These are phyloP conservation scores for Dipodomys spectabilis DNA, from an alignment of 2,113 vertebrate genomes.

Conservation along the genomic window DNA sequence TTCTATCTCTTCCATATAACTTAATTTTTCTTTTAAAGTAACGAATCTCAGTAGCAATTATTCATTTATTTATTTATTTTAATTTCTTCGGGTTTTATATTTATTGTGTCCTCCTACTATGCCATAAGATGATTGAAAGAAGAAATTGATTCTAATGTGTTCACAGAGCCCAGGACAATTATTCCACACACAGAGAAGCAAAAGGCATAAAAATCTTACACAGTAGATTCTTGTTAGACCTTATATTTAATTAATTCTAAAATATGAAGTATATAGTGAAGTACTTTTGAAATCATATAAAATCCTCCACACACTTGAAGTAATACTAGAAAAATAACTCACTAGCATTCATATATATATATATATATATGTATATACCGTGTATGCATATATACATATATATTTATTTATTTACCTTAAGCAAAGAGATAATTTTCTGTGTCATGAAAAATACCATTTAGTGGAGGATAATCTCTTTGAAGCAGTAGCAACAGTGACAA, in stretches of 20 bases:
- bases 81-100: not conserved
- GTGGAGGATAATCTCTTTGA: not conserved
- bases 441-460: not conserved
- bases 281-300: no score
- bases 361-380: no score
- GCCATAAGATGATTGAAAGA: not conserved
- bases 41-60: not conserved
- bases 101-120: not conserved
- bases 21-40: not conserved
- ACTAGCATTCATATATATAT: no score
- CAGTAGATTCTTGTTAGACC: no score
- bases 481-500: no score
- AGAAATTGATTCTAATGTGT: not conserved
- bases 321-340: no score
- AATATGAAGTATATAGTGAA: no score
- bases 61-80: not conserved
- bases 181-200: not conserved
- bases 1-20: not conserved
- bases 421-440: not conserved
- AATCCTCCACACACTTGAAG: no score
- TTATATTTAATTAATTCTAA: no score
- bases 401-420: not conserved
- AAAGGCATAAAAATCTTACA: no score
- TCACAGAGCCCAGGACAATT: not conserved
- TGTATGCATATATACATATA: no score